A percentile compares a stretch with the other conserved stretches of the same genome.
Evolutionary conservation across 2,888 invertebrate genomes (phyloP).

Genomic region (Uropetala carovei): DNA sequence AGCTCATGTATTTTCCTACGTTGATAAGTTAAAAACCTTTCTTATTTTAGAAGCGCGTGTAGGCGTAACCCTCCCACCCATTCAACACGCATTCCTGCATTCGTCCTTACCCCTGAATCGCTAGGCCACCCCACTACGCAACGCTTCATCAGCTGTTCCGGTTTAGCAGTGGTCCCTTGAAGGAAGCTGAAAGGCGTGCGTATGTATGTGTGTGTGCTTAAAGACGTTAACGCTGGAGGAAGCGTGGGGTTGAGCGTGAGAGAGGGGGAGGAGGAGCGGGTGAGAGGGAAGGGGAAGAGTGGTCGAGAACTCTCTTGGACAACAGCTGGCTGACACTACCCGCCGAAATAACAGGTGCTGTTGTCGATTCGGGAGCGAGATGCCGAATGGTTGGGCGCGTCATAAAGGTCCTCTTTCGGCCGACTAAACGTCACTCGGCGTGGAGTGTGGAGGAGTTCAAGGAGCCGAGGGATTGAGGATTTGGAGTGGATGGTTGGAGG

Average conservation of each 20-base stretch:
- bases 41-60: no score
- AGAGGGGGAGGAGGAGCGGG: not conserved
- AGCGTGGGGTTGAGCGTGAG: not conserved
- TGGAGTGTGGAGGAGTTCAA: not conserved
- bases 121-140: conserved; percentile 6
- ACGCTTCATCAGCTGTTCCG: conserved; percentile 55
- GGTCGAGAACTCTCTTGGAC: not conserved
- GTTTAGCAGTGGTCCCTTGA: conserved; percentile 27
- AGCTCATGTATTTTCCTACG: no score
- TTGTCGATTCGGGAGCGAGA: conserved; percentile 48
- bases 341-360: conserved; percentile 45
- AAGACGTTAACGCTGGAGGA: conserved; percentile 36
- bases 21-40: no score
- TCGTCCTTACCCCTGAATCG: conserved; percentile 37
- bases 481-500: not conserved
- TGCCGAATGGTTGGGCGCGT: conserved; percentile 44
- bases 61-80: not conserved
- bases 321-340: conserved; percentile 54
- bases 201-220: not conserved
- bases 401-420: not conserved
- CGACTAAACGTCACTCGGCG: not conserved
- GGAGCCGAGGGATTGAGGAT: not conserved
- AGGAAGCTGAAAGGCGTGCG: not conserved
- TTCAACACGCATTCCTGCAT: not conserved
- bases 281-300: not conserved